These are phyloP conservation scores for Gibbula magus DNA, from an alignment of 2,888 invertebrate species.

Conservation along the genomic window DNA sequence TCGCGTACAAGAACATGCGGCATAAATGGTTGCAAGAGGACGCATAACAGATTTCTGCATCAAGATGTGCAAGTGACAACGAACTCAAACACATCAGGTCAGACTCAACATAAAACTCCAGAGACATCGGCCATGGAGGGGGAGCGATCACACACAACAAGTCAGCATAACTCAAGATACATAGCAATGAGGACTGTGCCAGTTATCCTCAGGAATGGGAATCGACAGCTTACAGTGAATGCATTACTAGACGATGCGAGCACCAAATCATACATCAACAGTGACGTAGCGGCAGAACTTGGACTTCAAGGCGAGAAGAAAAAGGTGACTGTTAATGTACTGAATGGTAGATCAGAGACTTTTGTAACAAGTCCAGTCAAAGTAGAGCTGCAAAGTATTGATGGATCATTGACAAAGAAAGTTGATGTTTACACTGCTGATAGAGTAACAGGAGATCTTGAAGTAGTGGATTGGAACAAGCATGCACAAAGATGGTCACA, in stretches of 20 bases:
- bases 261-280: slow-evolving; percentile 1
- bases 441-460: no score
- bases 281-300: neutral
- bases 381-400: no score
- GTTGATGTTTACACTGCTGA: no score
- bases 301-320: neutral
- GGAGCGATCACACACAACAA: neutral
- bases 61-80: no score
- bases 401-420: no score
- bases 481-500: no score
- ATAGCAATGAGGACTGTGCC: neutral
- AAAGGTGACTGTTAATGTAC: neutral
- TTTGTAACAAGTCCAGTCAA: neutral
- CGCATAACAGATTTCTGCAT: no score
- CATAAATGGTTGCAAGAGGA: no score
- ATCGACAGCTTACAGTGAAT: neutral
- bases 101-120: no score
- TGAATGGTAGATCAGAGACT: neutral
- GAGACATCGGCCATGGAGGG: neutral
- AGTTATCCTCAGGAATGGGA: neutral
- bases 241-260: neutral
- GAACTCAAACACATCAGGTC: no score
- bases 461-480: no score
- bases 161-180: neutral
- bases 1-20: no score